Percentiles rank a stretch among this genome's conserved stretches.
Conservation (phyloP, 2,113 vertebrate species). For the Perca flavescens region DNA sequence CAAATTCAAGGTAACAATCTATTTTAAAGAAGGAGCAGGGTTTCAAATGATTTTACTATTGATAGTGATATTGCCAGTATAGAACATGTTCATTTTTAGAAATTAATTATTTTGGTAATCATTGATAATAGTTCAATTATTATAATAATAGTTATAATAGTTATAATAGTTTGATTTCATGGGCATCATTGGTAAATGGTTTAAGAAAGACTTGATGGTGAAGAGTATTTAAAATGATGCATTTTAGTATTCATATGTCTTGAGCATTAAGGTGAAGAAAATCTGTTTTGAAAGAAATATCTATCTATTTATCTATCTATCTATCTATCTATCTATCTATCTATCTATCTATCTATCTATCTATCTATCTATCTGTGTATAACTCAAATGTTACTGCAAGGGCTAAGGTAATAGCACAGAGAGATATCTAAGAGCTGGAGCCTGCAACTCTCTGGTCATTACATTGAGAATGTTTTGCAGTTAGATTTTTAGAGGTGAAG, state of each 20-base stretch:
- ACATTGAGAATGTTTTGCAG: constrained; percentile 41
- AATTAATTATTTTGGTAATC: neutral
- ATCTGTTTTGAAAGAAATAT: neutral
- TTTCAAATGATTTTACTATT: neutral
- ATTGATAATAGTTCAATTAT: neutral
- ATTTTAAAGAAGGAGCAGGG: neutral
- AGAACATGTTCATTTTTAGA: neutral
- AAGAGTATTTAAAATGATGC: neutral
- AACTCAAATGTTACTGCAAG: constrained; percentile 3
- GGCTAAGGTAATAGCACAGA: constrained; percentile 41
- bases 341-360: too few species aligned
- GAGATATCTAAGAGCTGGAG: constrained; percentile 16
- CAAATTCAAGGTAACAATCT: constrained; percentile 23
- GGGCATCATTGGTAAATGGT: neutral
- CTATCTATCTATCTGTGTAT: too few species aligned
- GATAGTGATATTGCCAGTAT: neutral
- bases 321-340: too few species aligned
- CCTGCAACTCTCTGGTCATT: constrained; percentile 8
- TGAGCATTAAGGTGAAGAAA: neutral
- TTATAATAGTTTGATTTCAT: neutral
- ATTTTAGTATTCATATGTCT: neutral
- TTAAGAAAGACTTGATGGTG: neutral
- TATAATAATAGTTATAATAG: too few species aligned
- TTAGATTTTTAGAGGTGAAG: constrained; percentile 23
- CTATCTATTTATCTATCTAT: too few species aligned